A percentile compares a stretch with the other conserved stretches of the same genome.
Conservation (phyloP, 2,113 vertebrate genomes). For the Xiphophorus maculatus region DNA sequence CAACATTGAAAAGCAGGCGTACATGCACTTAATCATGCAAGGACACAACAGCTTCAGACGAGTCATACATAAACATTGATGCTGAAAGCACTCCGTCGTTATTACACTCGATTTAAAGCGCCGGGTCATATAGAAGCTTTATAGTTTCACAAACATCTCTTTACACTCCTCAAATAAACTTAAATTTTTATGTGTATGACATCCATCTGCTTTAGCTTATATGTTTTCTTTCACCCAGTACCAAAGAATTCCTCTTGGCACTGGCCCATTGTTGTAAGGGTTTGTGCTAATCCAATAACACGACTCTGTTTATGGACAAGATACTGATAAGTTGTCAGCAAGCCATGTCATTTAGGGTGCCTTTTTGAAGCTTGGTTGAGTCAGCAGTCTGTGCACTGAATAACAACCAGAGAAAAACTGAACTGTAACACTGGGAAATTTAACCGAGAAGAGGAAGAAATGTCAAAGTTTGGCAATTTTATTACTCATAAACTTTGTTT, state of each 20-base stretch:
- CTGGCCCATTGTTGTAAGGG: constrained; percentile 33
- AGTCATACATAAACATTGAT: constrained; percentile 27
- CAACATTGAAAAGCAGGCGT: background rate
- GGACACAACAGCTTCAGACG: constrained; percentile 26
- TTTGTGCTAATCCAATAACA: constrained; percentile 68
- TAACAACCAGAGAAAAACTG: constrained; percentile 19
- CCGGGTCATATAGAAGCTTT: background rate
- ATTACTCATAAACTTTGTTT: background rate
- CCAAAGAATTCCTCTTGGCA: constrained; percentile 31
- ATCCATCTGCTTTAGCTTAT: constrained; percentile 1
- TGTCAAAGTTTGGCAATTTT: background rate
- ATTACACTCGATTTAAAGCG: constrained; percentile 1
- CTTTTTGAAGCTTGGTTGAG: constrained; percentile 45
- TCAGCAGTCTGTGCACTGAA: constrained; percentile 50
- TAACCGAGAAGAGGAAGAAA: background rate
- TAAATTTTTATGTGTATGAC: background rate
- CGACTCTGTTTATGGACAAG: constrained; percentile 44
- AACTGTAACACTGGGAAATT: constrained; percentile 29
- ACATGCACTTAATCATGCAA: constrained; percentile 26
- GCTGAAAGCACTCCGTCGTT: constrained; percentile 13
- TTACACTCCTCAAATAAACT: background rate
- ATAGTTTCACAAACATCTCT: background rate
- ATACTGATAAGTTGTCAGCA: constrained; percentile 60
- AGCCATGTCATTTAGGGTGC: constrained; percentile 39
- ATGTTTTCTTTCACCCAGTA: constrained; percentile 1